Conservation (phyloP, 2,888 invertebrate genomes). For the Imbricaverruca yamaguchii region DNA sequence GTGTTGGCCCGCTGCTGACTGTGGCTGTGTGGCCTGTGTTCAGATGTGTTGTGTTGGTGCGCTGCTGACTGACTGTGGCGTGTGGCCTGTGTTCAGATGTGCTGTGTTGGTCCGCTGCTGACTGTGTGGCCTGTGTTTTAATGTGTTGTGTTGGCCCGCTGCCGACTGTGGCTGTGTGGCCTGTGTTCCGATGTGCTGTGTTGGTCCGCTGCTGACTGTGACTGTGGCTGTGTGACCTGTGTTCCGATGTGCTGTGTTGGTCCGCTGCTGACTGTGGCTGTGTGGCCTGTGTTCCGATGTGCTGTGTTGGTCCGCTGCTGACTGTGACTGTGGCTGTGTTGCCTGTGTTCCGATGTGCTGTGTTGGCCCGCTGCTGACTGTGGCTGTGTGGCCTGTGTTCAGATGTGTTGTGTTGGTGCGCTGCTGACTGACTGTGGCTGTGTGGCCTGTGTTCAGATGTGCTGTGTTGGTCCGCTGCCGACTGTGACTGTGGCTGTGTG, state of each 20-base stretch:
- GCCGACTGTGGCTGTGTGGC: slow-evolving; percentile 5
- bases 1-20: background rate
- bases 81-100: background rate
- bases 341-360: too few relatives aligned
- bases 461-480: too few relatives aligned
- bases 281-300: background rate
- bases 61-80: background rate
- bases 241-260: too few relatives aligned
- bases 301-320: too few relatives aligned
- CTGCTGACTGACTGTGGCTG: background rate
- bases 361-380: background rate
- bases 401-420: too few relatives aligned
- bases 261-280: background rate
- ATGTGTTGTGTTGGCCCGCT: too few relatives aligned
- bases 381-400: background rate
- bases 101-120: too few relatives aligned
- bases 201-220: too few relatives aligned
- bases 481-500: slow-evolving; percentile 7
- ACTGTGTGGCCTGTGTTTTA: too few relatives aligned
- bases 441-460: background rate
- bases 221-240: slow-evolving; percentile 1
- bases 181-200: too few relatives aligned
- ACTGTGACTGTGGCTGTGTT: slow-evolving; percentile 2
- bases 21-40: slow-evolving; percentile 2
- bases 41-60: too few relatives aligned